Evolutionary conservation across 2,888 invertebrate species (phyloP).

Genomic region (Drosophila rubida): DNA sequence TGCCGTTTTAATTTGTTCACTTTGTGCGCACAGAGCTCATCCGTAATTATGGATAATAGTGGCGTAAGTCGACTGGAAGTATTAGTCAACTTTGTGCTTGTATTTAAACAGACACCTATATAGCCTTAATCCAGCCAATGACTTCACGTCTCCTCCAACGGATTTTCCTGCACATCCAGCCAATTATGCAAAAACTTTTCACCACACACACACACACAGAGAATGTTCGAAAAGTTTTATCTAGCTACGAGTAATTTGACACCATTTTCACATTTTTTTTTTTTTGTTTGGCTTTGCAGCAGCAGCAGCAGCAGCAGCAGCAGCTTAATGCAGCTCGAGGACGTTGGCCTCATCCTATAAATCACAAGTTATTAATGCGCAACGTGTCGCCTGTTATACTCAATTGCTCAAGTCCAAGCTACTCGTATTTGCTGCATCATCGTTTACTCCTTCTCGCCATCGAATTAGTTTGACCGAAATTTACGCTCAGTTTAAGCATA

Average conservation of each 20-base stretch:
- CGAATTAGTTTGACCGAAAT: conserved; percentile 66
- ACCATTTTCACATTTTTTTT: conserved; percentile 26
- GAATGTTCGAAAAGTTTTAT: conserved; percentile 57
- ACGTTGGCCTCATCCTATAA: conserved; percentile 38
- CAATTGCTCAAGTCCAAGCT: conserved; percentile 42
- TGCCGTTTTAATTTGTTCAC: not conserved
- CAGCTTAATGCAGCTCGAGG: conserved; percentile 1
- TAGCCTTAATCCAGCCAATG: conserved; percentile 2
- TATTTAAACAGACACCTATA: conserved; percentile 19
- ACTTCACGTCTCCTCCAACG: conserved; percentile 4
- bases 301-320: conserved; percentile 33
- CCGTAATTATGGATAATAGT: not conserved
- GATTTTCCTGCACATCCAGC: conserved; percentile 19
- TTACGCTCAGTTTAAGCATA: conserved; percentile 57
- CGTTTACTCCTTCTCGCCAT: conserved; percentile 21
- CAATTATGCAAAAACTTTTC: conserved; percentile 65
- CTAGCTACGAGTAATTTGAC: conserved; percentile 61
- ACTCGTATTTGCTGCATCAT: conserved; percentile 32
- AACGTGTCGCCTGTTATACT: conserved; percentile 59
- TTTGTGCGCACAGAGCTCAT: not conserved
- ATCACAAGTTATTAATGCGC: conserved; percentile 75
- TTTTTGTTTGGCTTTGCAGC: conserved; percentile 21
- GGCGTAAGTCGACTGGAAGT: not conserved
- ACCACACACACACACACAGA: not conserved
- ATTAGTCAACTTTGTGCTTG: conserved; percentile 4